phyloP scores from a whole-genome alignment of 2,797 vertebrate genomes.

The Myripristis murdjan region DNA sequence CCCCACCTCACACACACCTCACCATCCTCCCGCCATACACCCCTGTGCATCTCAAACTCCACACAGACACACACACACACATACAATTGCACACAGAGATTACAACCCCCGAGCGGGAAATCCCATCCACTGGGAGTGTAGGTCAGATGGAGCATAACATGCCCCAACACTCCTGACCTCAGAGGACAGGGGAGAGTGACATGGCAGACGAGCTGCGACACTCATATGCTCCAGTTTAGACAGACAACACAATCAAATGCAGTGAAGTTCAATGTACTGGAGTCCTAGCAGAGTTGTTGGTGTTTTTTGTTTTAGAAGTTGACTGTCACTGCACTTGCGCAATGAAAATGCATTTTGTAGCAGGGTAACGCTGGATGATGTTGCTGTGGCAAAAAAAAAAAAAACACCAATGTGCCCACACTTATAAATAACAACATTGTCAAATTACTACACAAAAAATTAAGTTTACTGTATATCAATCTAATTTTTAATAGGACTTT shows the following conservation, averaged over 20 bases:
- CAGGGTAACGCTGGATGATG: too few relatives aligned
- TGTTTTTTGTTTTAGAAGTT: not conserved
- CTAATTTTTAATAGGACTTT: too few relatives aligned
- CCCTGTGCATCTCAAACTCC: slow-evolving; percentile 33
- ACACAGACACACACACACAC: slow-evolving; percentile 34
- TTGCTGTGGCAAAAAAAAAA: too few relatives aligned
- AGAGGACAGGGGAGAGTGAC: slow-evolving; percentile 29
- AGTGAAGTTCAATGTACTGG: not conserved
- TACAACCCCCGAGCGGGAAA: slow-evolving; percentile 61
- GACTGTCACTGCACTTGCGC: too few relatives aligned
- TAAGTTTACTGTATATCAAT: too few relatives aligned
- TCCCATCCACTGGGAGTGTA: slow-evolving; percentile 49
- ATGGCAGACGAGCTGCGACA: slow-evolving; percentile 56
- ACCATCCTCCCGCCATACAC: slow-evolving; percentile 21
- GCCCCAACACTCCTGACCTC: slow-evolving; percentile 59
- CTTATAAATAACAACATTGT: too few relatives aligned
- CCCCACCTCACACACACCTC: slow-evolving; percentile 36
- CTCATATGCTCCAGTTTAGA: slow-evolving; percentile 36
- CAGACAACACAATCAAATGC: slow-evolving; percentile 34
- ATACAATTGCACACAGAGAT: slow-evolving; percentile 25
- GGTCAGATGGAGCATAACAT: slow-evolving; percentile 40
- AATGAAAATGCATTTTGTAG: too few relatives aligned
- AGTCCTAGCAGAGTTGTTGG: not conserved
- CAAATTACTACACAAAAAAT: too few relatives aligned
- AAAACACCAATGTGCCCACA: too few relatives aligned